Conservation (phyloP, 2,888 invertebrate species). For the Polydrusus tereticollis region DNA sequence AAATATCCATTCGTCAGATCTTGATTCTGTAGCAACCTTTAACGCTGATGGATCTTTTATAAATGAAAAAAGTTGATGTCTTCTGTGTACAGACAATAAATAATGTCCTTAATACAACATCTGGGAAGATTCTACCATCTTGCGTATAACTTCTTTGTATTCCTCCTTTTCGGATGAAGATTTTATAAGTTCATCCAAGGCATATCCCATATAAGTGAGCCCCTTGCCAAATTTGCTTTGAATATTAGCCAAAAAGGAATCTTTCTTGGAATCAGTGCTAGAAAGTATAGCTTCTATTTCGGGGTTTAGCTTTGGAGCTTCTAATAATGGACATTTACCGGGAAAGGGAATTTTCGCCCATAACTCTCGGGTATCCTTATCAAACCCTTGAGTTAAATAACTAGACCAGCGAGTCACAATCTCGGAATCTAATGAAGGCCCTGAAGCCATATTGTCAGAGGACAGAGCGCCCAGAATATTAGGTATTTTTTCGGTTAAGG, state of each 20-base stretch:
- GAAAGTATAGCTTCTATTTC: constrained; percentile 15
- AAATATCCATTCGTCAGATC: constrained; percentile 3
- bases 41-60: constrained; percentile 2
- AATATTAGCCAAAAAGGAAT: neutral
- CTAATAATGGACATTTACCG: constrained; percentile 9
- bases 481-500: neutral
- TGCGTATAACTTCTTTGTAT: constrained; percentile 1
- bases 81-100: constrained; percentile 7
- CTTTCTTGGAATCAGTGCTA: constrained; percentile 5
- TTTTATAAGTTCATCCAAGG: neutral
- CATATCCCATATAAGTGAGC: constrained; percentile 1
- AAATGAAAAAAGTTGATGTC: constrained; percentile 2
- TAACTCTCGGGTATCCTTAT: constrained; percentile 5
- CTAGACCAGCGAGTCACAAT: constrained; percentile 18
- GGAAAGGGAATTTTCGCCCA: constrained; percentile 6
- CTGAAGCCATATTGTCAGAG: neutral
- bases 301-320: constrained; percentile 20
- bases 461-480: constrained; percentile 1
- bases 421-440: constrained; percentile 5
- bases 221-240: constrained; percentile 13
- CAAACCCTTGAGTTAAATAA: constrained; percentile 16
- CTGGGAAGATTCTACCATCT: constrained; percentile 5
- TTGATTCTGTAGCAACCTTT: neutral
- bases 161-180: constrained; percentile 5
- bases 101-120: neutral